Base-by-base conservation (phyloP, 2,888 invertebrate species). In the Chrysolina americana region DNA sequence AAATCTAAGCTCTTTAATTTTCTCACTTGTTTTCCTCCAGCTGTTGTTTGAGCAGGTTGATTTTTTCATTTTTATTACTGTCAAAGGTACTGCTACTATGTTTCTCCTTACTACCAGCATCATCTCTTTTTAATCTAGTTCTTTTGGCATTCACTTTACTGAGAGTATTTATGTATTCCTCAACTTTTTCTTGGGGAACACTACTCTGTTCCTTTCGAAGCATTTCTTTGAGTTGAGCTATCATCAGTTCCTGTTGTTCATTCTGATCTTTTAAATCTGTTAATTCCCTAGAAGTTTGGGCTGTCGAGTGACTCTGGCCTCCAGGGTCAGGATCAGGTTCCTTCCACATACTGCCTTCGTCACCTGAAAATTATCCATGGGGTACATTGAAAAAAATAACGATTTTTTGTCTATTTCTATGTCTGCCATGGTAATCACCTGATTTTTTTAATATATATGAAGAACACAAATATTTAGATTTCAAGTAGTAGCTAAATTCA, bases 11-110 rank as follows among this genome's bases (percentile, higher is more conserved):
- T 36, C 23, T 21, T 21, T n/a, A 8, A 28, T 41, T 19, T 41
- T 80, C 82, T 76, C 82, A 88, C 83, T 90, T 90, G 82, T 90
- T 91, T 83, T 91, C 89, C 79, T 91, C 90, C 73, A 91, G 84
- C 81, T 91, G 90, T 77, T 89, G 89, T 17, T 89, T 87, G 44
- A 91, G 82, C 70, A 91, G 85, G 80, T 88, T 87, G 23, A 91
- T 86, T 81, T 79, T 80, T 41, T 80, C 81, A 69, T 90, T 91
- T 79, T 90, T 90, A 80, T 87, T 90, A 48, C 89, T 89, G 65
- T 89, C 89, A 23, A 87, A 87, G 44, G 74, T 80, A 50, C 65
- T 65, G 28, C 81, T 80, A 28, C 80, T 80, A 70, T 63, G 74
- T 65, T 66, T 77, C 65, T 74, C 78, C 28, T 70, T 71, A 56